Evolutionary conservation across 1,140 invertebrate genomes (phyloP), one percentile per base, ranked within the genome.

Genomic region (Lepidurus couesii): DNA sequence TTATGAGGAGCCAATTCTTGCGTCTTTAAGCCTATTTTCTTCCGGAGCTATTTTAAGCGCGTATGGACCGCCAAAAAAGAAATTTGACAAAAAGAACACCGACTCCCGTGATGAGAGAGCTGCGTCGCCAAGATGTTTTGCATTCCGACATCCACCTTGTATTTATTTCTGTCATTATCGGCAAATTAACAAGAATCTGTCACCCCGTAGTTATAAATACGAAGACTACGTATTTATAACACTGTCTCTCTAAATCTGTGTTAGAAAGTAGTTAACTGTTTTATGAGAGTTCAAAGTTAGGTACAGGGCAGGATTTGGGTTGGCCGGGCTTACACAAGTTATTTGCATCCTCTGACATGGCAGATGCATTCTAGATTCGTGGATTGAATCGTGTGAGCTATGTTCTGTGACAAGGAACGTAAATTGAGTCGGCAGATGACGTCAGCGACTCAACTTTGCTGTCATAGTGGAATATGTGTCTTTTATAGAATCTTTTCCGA

Each of bases 171-270:
- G 53, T 65, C 53, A 65, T 65, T 65, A 65, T 65, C 53, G 21
- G 53, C 53, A 65, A 65, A 65, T 65, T 65, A 65, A 65, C 53
- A 65, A 65, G 53, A 65, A 65, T 65, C 53, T 65, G 53, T 65
- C 53, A 65, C 53, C 13, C 53, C 3, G 53, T 65, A 21, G 16
- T 21, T 65, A 65, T 65, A n/a, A 65, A 65, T 65, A 65, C 16
- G 53, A 13, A 65, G 21, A 65, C 16, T 65, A 16, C 21, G 53
- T 65, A 65, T 65, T 65, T 65, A 13, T 65, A 65, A 65, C 53
- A 65, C 21, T 65, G 6, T 21, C 21, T 65, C 9, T 65, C 16
- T 13, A 65, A 16, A 21, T 65, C 53, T 65, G 21, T 65, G 53
- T 65, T 65, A 65, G 53, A 65, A 65, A 65, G 53, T 65, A 9